Base-by-base conservation (phyloP, 2,113 vertebrate genomes). In the Bos javanicus region DNA sequence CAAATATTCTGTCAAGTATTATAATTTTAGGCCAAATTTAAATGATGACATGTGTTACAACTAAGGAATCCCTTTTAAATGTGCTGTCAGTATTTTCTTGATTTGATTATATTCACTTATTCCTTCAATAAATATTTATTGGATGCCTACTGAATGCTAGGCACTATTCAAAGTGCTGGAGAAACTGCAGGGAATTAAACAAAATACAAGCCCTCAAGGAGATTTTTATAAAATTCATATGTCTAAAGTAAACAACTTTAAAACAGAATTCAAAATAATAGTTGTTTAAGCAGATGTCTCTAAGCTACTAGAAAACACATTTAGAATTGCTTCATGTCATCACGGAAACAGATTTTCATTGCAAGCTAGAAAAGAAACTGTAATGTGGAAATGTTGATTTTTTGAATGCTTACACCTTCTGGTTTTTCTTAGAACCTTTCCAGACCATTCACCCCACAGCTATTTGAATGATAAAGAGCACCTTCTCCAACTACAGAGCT, bases 201-300 rank as follows among this genome's bases (percentile, higher is more conserved):
- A 93, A 85, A 84, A 94, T 52, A n/a, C 33, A 86, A 50, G 71
- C 12, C 28, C 25, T 30, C 5, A 82, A 87, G 30, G 56, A 67
- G 9, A 76, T 80, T 93, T 96, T 71, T 46, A 30, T 30, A 62
- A 94, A 84, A 74, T 95, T 33, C 12, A 6, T 64, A 56, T 30
- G n/a, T 92, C n/a, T 88, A 19, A 84, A 60, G 59, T 85, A 96
- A 94, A 89, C 39, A 89, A 80, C 28, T 48, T 85, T 54, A 59
- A 96, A 92, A 83, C 84, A 30, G 36, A 95, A 86, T 28, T 88
- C 78, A 48, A 94, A 92, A 92, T 94, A 94, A 81, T 96, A 71
- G 26, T 82, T 90, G 30, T 90, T 86, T n/a, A 28, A 64, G 36
- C 82, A 25, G 57, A 60, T 93, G 48, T 95, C 15, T 94, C 46